phyloP scores from a whole-genome alignment of 1,140 invertebrate species.

The Rhopalosiphum maidis region DNA sequence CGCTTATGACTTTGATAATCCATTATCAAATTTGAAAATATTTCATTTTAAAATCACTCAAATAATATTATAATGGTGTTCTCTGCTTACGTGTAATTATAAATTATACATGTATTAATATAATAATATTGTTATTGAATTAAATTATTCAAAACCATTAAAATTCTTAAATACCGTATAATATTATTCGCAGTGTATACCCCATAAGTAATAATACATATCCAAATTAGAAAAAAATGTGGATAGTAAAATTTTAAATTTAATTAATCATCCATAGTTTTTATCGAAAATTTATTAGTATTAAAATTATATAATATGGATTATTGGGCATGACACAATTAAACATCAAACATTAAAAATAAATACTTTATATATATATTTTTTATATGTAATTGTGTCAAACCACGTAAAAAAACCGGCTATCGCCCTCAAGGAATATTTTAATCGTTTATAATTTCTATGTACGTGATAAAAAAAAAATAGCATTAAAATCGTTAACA shows the following conservation, averaged over 20 bases:
- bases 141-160: background rate
- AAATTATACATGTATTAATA: background rate
- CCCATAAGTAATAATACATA: background rate
- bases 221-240: background rate
- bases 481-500: background rate
- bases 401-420: background rate
- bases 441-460: slow-evolving; percentile 9
- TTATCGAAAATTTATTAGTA: background rate
- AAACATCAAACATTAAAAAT: background rate
- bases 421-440: background rate
- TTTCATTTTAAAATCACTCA: background rate
- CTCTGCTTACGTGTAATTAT: background rate
- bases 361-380: background rate
- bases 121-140: background rate
- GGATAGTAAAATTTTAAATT: background rate
- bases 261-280: background rate
- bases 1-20: background rate
- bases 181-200: background rate
- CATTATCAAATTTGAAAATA: background rate
- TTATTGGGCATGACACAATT: background rate
- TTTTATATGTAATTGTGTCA: background rate
- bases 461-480: background rate
- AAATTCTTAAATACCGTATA: background rate
- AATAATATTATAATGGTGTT: background rate
- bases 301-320: too few relatives aligned